phyloP scores from a whole-genome alignment of 2,113 vertebrate species.

The Mustela lutreola region DNA sequence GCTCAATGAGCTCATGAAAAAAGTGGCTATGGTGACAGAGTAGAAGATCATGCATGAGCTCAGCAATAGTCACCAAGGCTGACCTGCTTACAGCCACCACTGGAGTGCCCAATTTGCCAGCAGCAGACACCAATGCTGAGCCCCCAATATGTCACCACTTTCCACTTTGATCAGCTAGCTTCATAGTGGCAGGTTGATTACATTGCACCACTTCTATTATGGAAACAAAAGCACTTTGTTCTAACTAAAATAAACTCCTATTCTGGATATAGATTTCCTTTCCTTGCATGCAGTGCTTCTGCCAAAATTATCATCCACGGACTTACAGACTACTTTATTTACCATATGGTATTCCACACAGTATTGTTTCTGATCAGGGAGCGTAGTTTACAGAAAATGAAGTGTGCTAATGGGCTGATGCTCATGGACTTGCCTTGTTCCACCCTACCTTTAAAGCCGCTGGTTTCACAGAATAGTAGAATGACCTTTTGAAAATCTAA shows the following conservation, averaged over 20 bases:
- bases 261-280: neutral
- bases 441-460: neutral
- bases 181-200: neutral
- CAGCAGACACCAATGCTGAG: neutral
- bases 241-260: neutral
- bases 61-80: neutral
- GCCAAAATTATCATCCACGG: neutral
- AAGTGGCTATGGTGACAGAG: too few relatives aligned
- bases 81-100: neutral
- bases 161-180: too few relatives aligned
- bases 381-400: neutral
- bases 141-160: neutral
- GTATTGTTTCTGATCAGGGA: neutral
- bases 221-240: neutral
- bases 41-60: neutral
- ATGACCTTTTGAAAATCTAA: neutral
- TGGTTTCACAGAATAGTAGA: neutral
- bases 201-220: neutral
- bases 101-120: neutral
- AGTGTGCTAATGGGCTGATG: neutral
- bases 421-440: neutral
- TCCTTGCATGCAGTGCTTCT: neutral
- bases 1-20: neutral
- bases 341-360: neutral
- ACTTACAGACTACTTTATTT: neutral